These are phyloP conservation scores for Lasioglossum morio DNA, from an alignment of 2,888 invertebrate species.

Conservation along the genomic window DNA sequence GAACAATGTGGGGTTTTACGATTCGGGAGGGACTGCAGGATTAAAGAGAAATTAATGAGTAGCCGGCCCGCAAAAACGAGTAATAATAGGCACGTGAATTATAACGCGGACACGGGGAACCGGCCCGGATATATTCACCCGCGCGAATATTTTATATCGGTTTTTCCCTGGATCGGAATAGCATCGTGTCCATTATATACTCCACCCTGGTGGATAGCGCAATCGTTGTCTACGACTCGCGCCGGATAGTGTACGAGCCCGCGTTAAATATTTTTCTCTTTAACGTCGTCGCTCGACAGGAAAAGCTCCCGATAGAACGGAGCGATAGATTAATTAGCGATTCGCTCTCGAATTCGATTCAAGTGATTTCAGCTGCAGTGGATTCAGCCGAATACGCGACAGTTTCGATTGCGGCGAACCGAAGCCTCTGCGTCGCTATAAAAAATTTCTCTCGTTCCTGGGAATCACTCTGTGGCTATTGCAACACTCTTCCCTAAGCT, in stretches of 20 bases:
- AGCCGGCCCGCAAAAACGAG: constrained; percentile 48
- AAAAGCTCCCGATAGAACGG: not conserved
- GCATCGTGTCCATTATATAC: constrained; percentile 39
- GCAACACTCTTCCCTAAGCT: not conserved
- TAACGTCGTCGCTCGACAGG: not conserved
- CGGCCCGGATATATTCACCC: constrained; percentile 24
- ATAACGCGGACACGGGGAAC: constrained; percentile 30
- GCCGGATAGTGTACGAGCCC: not conserved
- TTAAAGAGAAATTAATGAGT: constrained; percentile 70
- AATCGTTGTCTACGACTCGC: constrained; percentile 28
- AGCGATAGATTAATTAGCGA: not conserved
- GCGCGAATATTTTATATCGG: constrained; percentile 44
- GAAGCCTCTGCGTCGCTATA: not conserved
- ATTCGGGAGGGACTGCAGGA: constrained; percentile 45
- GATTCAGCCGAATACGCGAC: not conserved
- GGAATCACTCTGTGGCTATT: not conserved
- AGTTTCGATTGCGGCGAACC: not conserved
- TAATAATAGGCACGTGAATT: constrained; percentile 64
- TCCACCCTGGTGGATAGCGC: constrained; percentile 1
- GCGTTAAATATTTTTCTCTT: not conserved
- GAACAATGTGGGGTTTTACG: constrained; percentile 63
- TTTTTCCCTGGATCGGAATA: constrained; percentile 44
- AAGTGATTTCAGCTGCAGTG: not conserved
- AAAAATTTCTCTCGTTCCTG: too few species aligned
- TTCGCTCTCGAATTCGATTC: not conserved